Percentiles rank a stretch among this genome's conserved stretches.
These are phyloP conservation scores for Octonoba sinensis DNA, from an alignment of 2,888 invertebrate species.

Conservation along the genomic window DNA sequence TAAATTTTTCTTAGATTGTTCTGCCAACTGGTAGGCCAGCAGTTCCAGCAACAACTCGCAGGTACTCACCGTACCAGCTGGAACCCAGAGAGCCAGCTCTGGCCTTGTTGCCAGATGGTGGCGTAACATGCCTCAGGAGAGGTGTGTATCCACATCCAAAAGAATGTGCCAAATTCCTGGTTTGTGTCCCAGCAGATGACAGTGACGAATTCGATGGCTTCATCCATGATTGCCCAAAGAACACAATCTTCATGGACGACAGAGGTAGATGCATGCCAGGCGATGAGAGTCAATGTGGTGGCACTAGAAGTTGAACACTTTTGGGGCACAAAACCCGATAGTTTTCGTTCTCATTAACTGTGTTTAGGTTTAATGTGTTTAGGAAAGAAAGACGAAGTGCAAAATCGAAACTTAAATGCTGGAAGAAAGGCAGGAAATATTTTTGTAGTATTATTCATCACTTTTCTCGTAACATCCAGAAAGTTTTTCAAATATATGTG, in stretches of 20 bases:
- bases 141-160: conserved; percentile 92
- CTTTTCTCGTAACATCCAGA: no score
- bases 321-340: no score
- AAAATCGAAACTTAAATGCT: no score
- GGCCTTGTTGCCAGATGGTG: conserved; percentile 74
- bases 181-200: conserved; percentile 77
- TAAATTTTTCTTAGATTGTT: conserved; percentile 18
- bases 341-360: no score
- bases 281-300: conserved; percentile 59
- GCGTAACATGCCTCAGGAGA: conserved; percentile 87
- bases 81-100: conserved; percentile 41
- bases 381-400: no score
- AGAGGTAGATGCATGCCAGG: conserved; percentile 66
- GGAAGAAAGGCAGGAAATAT: no score
- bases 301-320: no score
- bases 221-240: conserved; percentile 67
- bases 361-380: no score
- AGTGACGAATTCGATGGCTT: conserved; percentile 62
- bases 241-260: conserved; percentile 65
- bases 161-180: conserved; percentile 91
- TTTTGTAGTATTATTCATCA: no score
- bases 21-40: conserved; percentile 50
- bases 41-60: conserved; percentile 51
- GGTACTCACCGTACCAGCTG: background rate
- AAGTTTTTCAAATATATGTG: no score